Evolutionary conservation across 92 coral and sea anemone genomes (phyloP).

Genomic region (Phenganax stokvisi): DNA sequence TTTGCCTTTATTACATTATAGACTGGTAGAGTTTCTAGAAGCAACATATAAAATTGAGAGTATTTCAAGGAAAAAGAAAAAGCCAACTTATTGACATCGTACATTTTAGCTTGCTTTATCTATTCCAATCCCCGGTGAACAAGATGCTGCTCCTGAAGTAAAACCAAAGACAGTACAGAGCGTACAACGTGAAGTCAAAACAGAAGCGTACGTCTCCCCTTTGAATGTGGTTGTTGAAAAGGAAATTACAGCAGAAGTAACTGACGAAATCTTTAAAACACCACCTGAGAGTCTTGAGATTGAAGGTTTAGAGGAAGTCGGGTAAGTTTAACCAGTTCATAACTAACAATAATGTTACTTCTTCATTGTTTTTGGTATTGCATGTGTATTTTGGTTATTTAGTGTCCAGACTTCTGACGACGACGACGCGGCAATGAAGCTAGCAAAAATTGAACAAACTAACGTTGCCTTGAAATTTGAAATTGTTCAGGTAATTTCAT

Average conservation of each 20-base stretch:
- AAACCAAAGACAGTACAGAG: not conserved
- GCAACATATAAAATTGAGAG: no score
- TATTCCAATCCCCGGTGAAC: constrained; percentile 86
- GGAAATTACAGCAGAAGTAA: constrained; percentile 10
- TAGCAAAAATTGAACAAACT: constrained; percentile 69
- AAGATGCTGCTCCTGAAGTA: constrained; percentile 41
- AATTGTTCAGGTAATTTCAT: constrained; percentile 63
- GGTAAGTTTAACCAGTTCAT: constrained; percentile 4
- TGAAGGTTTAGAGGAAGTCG: not conserved
- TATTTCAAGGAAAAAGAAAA: no score
- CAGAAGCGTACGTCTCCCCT: constrained; percentile 15
- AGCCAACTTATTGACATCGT: not conserved
- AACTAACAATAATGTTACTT: no score
- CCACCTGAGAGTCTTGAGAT: constrained; percentile 31
- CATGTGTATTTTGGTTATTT: no score
- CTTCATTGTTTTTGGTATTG: no score
- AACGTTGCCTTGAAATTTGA: constrained; percentile 74
- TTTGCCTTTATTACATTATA: no score
- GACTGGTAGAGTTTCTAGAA: no score
- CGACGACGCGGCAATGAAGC: constrained; percentile 52
- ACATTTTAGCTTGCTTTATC: constrained; percentile 47
- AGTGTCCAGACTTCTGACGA: constrained; percentile 42
- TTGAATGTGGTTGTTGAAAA: constrained; percentile 30
- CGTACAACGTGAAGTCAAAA: constrained; percentile 14
- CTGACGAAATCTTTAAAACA: constrained; percentile 19